Base-by-base conservation (phyloP, 2,797 vertebrate species). In the Acrossocheilus wenchowensis region DNA sequence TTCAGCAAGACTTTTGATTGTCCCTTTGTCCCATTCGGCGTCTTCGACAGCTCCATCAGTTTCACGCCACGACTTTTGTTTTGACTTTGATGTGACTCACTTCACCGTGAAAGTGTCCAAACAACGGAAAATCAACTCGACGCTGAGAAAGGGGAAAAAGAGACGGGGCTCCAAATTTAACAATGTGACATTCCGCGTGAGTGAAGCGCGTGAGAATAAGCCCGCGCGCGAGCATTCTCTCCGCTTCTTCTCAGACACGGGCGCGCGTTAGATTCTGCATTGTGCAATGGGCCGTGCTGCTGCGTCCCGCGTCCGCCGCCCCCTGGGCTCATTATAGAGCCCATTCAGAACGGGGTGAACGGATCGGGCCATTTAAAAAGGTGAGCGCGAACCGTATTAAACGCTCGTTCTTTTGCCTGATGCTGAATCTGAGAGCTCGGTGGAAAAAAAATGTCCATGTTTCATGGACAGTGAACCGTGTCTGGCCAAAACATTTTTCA, bases 311-410 rank as follows among this genome's bases (percentile, higher is more conserved):
- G 93, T 94, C 95, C 83, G 92, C 94, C 93, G 93, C 95, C 89
- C 91, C 89, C 91, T 88, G 92, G 93, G 94, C 94, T 96, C 86
- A 71, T 95, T 96, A 91, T 91, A 90, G 91, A 90, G 83, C 88
- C 91, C 92, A 91, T 89, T 92, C 93, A 92, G 92, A 97, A 96
- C 93, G 90, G 94, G 94, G 94, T 97, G 97, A 97, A 96, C 96
- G 95, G 96, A 96, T 96, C 94, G 94, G 94, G 92, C 92, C 91
- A 93, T 94, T 95, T 95, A 92, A 92, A 95, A 57, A 96, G 94
- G 95, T 95, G 94, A 95, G 93, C 94, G 92, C 89, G 89, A 91
- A 93, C 85, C 92, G 87, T 90, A 93, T 94, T 94, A 93, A 94
- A 94, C 90, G 89, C 89, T 86, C 90, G 88, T 92, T 93, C 57